A percentile compares a stretch with the other conserved stretches of the same genome.
phyloP scores from a whole-genome alignment of 2,888 invertebrate genomes.

The Pheosia gnoma region DNA sequence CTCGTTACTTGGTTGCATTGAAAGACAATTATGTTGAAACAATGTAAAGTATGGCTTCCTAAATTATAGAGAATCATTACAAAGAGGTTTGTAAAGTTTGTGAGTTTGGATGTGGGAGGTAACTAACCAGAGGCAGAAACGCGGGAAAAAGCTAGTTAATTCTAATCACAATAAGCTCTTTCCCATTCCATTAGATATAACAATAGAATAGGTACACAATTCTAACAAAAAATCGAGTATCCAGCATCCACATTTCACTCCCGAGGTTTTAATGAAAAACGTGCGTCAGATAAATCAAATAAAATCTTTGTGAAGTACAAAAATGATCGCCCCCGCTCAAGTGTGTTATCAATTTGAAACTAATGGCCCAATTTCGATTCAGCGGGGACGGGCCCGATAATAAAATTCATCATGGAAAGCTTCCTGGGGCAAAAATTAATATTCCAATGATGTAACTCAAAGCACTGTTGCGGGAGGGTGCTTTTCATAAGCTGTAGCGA shows the following conservation, averaged over 20 bases:
- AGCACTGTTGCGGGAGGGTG: conserved; percentile 49
- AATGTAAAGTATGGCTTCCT: too few relatives aligned
- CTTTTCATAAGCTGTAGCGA: background rate
- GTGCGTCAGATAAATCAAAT: conserved; percentile 36
- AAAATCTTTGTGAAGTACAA: conserved; percentile 39
- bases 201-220: background rate
- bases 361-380: conserved; percentile 81
- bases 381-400: conserved; percentile 70
- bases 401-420: conserved; percentile 80
- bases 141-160: too few relatives aligned
- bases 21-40: too few relatives aligned
- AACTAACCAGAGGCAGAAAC: too few relatives aligned
- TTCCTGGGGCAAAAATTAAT: conserved; percentile 80
- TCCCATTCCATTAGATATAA: too few relatives aligned
- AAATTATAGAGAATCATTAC: too few relatives aligned
- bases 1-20: too few relatives aligned
- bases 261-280: conserved; percentile 37
- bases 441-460: conserved; percentile 80
- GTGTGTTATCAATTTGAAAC: conserved; percentile 78
- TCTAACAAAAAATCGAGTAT: background rate
- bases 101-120: too few relatives aligned
- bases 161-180: too few relatives aligned
- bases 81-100: too few relatives aligned
- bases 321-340: conserved; percentile 57
- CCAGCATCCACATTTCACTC: conserved; percentile 2